These are phyloP conservation scores for Hyalella azteca DNA, from an alignment of 2,888 invertebrate genomes.

Conservation along the genomic window DNA sequence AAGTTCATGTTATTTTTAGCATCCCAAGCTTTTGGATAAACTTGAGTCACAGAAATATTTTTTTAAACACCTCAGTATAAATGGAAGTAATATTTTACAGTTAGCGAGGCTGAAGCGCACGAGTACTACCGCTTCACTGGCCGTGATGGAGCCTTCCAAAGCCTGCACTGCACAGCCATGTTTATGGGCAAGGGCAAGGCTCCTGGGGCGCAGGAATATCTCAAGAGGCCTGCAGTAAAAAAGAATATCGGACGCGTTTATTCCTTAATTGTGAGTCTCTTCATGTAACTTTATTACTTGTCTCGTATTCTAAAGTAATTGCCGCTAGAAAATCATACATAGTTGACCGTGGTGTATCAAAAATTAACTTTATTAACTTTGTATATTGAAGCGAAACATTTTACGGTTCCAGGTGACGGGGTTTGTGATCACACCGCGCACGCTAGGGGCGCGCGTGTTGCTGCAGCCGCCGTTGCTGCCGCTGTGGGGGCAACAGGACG, in stretches of 20 bases:
- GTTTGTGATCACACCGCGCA: slow-evolving; percentile 61
- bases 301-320: too few species aligned
- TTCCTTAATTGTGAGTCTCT: too few species aligned
- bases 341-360: not conserved
- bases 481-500: slow-evolving; percentile 61
- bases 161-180: slow-evolving; percentile 62
- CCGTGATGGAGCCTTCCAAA: slow-evolving; percentile 39
- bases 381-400: too few species aligned
- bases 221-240: slow-evolving; percentile 59
- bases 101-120: not conserved
- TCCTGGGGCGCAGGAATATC: slow-evolving; percentile 59
- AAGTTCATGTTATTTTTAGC: too few species aligned
- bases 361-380: not conserved
- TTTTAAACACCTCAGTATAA: too few species aligned
- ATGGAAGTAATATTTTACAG: too few species aligned
- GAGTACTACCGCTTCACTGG: slow-evolving; percentile 37
- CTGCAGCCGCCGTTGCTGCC: slow-evolving; percentile 60
- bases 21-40: too few species aligned
- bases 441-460: slow-evolving; percentile 62
- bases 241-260: slow-evolving; percentile 60
- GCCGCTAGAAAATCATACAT: not conserved
- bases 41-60: too few species aligned
- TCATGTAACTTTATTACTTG: too few species aligned
- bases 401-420: slow-evolving; percentile 60
- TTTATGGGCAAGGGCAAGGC: slow-evolving; percentile 60